Conservation (phyloP, 2,888 invertebrate species). For the Sepioteuthis lessoniana region DNA sequence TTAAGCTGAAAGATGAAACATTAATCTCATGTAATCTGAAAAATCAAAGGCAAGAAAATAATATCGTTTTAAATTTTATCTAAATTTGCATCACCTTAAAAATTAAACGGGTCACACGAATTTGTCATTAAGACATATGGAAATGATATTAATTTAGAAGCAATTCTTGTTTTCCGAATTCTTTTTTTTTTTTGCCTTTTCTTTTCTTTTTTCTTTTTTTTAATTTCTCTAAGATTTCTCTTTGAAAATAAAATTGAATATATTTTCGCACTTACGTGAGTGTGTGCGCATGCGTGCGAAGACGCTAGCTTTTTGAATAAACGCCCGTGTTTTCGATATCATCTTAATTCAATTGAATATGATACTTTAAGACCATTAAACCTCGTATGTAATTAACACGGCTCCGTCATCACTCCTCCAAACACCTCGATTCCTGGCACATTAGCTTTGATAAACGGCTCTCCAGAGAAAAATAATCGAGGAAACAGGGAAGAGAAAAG, state of each 20-base stretch:
- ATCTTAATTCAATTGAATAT: conserved; percentile 33
- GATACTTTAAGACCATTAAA: conserved; percentile 33
- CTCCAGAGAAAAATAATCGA: conserved; percentile 14
- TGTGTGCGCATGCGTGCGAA: conserved; percentile 4
- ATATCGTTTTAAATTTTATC: neutral
- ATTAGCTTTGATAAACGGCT: neutral
- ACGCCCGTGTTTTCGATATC: conserved; percentile 15
- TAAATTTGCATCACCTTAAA: neutral
- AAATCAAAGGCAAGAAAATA: neutral
- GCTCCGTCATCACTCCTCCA: neutral
- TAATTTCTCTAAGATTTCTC: neutral
- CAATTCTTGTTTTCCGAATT: too few species aligned
- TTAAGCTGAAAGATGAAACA: neutral
- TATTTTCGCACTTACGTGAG: neutral
- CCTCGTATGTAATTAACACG: conserved; percentile 10
- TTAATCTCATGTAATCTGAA: neutral
- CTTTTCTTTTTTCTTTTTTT: neutral
- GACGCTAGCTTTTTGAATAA: neutral
- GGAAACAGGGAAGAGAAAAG: neutral
- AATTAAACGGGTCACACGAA: neutral
- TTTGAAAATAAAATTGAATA: conserved; percentile 13
- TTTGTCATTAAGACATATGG: neutral
- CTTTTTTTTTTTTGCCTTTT: neutral
- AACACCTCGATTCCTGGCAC: conserved; percentile 33
- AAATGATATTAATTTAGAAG: conserved; percentile 17